Base-by-base conservation (phyloP, 2,113 vertebrate species). In the Sceloporus tristichus region DNA sequence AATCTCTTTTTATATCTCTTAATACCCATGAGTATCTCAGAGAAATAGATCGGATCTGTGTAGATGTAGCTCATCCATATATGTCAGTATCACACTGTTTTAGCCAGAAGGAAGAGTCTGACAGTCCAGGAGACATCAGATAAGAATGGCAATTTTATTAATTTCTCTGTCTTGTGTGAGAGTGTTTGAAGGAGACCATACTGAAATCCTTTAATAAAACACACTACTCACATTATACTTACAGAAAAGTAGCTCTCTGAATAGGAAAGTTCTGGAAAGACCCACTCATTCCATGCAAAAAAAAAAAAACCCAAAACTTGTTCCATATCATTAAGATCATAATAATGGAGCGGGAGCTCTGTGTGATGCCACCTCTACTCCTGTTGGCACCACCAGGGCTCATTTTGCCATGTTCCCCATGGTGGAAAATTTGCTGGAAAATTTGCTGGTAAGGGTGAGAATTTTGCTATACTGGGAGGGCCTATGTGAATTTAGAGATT, bases 71-170 rank as follows among this genome's bases (percentile, higher is more conserved):
- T 77, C 90, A 16, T 82, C 93, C 88, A 73, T 92, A 77, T 48
- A 53, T 85, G 76, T 84, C 87, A 85, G 85, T 85, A 89, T 90
- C 89, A 90, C 90, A 85, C 78, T 88, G 81, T 48, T 91, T 86
- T 3, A 91, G 87, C 85, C 85, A 62, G 29, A 66, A 92, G 84
- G 48, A 91, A 92, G 87, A 91, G 11, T 81, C 84, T 84, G 82
- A 88, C 91, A 87, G 81, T 88, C 85, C 91, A 83, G 0, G 74
- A 94, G 86, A 79, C 80, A 91, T 80, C 87, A 94, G 95, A 94
- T 92, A 93, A 94, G 88, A 90, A 88, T 71, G 84, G 3, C 81
- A 62, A 78, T 95, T 91, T 91, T 89, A 89, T 92, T 95, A 95
- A 92, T 93, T 93, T 94, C 86, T 85, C 80, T 34, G 13, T 90